phyloP scores from a whole-genome alignment of 2,113 vertebrate species.

The Cromileptes altivelis region DNA sequence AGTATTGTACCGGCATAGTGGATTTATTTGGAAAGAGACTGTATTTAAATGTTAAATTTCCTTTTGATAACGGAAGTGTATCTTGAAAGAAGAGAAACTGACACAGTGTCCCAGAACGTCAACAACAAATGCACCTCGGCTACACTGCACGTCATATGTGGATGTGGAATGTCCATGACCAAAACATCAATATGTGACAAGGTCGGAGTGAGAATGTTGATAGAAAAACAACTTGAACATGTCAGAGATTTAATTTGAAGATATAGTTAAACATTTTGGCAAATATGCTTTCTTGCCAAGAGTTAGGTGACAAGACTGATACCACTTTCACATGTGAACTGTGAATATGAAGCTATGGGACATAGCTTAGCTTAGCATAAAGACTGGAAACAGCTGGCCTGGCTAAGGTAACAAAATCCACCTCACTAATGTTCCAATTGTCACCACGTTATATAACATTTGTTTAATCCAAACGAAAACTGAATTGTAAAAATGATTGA shows the following conservation, averaged over 20 bases:
- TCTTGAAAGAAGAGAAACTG: too few species aligned
- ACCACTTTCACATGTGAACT: neutral
- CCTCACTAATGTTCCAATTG: neutral
- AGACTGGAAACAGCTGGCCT: neutral
- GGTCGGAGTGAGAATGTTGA: too few species aligned
- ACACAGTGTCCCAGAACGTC: too few species aligned
- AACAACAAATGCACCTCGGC: too few species aligned
- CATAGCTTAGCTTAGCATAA: neutral
- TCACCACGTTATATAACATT: neutral
- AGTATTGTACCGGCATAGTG: too few species aligned
- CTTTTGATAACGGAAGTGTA: too few species aligned
- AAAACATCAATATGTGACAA: too few species aligned
- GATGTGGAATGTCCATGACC: too few species aligned
- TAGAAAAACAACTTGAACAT: neutral
- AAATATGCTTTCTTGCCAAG: neutral
- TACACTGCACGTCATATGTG: too few species aligned
- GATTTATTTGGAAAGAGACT: too few species aligned
- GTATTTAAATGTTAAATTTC: too few species aligned
- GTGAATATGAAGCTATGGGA: neutral
- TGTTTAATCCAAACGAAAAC: neutral
- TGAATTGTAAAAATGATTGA: neutral
- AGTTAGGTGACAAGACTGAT: neutral
- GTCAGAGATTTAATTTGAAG: neutral
- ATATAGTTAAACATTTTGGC: neutral
- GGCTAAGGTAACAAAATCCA: neutral